A percentile compares a stretch with the other conserved stretches of the same genome.
Evolutionary conservation across 2,797 vertebrate genomes (phyloP).

Genomic region (Cetoscarus ocellatus): DNA sequence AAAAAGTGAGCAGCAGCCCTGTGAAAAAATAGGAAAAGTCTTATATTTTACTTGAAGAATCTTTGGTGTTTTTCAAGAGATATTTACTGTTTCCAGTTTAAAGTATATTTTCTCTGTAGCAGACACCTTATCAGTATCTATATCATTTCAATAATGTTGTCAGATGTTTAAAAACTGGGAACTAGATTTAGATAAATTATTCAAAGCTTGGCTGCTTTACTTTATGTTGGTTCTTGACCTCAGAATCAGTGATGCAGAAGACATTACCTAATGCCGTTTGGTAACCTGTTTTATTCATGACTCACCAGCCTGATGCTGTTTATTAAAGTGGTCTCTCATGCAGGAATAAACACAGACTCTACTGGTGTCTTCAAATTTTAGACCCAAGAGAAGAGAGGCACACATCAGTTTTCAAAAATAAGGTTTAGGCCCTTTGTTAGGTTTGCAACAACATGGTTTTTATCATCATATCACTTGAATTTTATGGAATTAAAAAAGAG

Average conservation of each 20-base stretch:
- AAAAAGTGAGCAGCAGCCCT: too few relatives aligned
- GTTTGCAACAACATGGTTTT: too few relatives aligned
- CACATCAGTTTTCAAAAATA: too few relatives aligned
- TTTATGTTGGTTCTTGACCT: not conserved
- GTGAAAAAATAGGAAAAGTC: too few relatives aligned
- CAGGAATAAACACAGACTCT: not conserved
- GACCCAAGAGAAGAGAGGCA: not conserved
- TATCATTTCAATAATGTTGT: not conserved
- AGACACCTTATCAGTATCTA: too few relatives aligned
- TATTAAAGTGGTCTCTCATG: slow-evolving; percentile 2
- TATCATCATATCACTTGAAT: too few relatives aligned
- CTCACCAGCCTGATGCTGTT: slow-evolving; percentile 20
- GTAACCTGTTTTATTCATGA: slow-evolving; percentile 3
- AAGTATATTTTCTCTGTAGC: not conserved
- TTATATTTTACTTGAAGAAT: too few relatives aligned
- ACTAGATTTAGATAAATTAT: fast-evolving
- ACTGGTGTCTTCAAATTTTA: not conserved
- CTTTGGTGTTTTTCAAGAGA: too few relatives aligned
- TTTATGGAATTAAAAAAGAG: too few relatives aligned
- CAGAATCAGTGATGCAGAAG: slow-evolving; percentile 11
- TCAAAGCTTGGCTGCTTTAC: not conserved
- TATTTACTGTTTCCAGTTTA: not conserved
- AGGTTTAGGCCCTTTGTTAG: too few relatives aligned
- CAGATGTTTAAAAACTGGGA: not conserved
- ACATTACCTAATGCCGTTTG: slow-evolving; percentile 19